phyloP scores from a whole-genome alignment of 2,113 vertebrate species.

The Leucopsar rothschildi region DNA sequence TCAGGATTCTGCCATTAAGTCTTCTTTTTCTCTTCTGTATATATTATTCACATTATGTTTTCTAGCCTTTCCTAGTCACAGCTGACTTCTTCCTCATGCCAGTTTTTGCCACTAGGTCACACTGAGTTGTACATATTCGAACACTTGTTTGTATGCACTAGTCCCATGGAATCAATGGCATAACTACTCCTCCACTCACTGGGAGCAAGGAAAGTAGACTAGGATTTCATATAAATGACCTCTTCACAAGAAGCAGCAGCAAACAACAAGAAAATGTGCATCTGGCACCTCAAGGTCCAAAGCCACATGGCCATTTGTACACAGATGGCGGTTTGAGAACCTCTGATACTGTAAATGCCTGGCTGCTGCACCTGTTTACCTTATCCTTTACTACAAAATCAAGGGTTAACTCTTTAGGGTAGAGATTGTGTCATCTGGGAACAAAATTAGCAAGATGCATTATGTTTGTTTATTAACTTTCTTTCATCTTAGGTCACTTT shows the following conservation, averaged over 20 bases:
- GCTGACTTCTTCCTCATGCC: not conserved
- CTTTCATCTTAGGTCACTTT: not conserved
- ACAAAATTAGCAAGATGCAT: not conserved
- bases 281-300: not conserved
- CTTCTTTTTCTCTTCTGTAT: not conserved
- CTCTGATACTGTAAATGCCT: constrained; percentile 5
- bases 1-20: not conserved
- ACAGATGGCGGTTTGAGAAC: not conserved
- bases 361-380: not conserved
- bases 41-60: not conserved
- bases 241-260: not conserved
- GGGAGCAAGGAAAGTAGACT: not conserved
- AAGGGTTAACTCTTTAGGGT: not conserved
- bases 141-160: not conserved
- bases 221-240: not conserved
- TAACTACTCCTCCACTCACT: not conserved
- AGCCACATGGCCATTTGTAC: not conserved
- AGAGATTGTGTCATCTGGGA: not conserved
- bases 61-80: not conserved
- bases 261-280: not conserved
- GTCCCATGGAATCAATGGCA: not conserved
- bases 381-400: not conserved
- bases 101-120: not conserved
- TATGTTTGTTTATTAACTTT: constrained; percentile 24
- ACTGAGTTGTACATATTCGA: not conserved